phyloP scores from a whole-genome alignment of 2,113 vertebrate species.

The Sarotherodon lohbergeri region DNA sequence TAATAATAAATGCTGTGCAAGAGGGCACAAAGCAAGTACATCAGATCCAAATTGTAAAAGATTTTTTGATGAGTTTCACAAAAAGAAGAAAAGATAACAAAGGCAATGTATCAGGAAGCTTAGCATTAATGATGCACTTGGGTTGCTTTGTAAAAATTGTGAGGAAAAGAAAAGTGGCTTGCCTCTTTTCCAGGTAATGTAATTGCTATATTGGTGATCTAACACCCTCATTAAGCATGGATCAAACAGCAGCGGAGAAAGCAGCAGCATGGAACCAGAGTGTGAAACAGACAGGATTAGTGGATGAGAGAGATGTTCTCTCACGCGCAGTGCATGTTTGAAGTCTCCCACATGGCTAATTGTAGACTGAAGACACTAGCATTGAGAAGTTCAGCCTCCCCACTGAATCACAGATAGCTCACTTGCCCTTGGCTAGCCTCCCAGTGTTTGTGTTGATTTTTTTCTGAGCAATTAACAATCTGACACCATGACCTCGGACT shows the following conservation, averaged over 20 bases:
- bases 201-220: constrained; percentile 60
- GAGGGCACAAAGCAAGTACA: not conserved
- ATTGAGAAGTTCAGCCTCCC: constrained; percentile 27
- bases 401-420: constrained; percentile 32
- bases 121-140: constrained; percentile 31
- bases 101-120: not conserved
- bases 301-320: constrained; percentile 53
- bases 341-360: constrained; percentile 53
- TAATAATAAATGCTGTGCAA: constrained; percentile 1
- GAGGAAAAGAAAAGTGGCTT: constrained; percentile 2
- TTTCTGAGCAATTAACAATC: constrained; percentile 42
- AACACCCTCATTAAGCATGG: constrained; percentile 63
- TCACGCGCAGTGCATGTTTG: constrained; percentile 27
- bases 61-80: not conserved
- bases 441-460: constrained; percentile 34
- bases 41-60: not conserved
- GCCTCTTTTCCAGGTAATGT: constrained; percentile 51
- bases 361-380: constrained; percentile 37
- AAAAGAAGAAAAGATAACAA: not conserved
- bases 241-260: constrained; percentile 57
- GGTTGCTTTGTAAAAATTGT: constrained; percentile 18
- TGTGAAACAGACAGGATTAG: constrained; percentile 62
- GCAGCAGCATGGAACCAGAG: constrained; percentile 30
- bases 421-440: constrained; percentile 44
- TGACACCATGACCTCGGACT: constrained; percentile 31